These are phyloP conservation scores for Corydoras maculifer DNA, from an alignment of 2,113 vertebrate genomes.

Conservation along the genomic window DNA sequence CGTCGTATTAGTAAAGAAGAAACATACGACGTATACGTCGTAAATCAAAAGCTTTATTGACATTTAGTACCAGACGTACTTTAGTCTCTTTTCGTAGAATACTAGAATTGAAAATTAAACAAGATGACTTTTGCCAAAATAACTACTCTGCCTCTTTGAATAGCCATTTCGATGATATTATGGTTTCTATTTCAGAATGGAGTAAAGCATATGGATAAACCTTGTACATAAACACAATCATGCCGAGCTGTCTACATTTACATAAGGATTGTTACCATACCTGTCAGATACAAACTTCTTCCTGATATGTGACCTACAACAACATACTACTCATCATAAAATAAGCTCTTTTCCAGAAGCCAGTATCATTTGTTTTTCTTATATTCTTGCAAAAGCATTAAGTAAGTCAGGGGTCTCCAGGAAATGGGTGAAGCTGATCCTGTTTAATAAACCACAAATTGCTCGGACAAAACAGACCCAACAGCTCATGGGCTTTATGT, in stretches of 20 bases:
- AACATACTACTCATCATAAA: not conserved
- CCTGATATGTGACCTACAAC: slow-evolving; percentile 7
- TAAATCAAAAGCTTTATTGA: no score
- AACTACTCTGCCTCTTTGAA: not conserved
- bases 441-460: not conserved
- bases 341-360: slow-evolving; percentile 18
- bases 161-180: not conserved
- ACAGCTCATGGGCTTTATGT: slow-evolving; percentile 6
- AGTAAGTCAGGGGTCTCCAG: slow-evolving; percentile 11
- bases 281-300: slow-evolving; percentile 9
- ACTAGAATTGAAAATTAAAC: slow-evolving; percentile 6
- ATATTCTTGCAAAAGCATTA: not conserved
- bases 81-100: not conserved
- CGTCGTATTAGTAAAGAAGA: no score
- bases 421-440: slow-evolving; percentile 10
- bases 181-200: not conserved
- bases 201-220: slow-evolving; percentile 8
- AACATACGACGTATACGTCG: no score
- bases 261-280: not conserved
- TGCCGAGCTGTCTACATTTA: slow-evolving; percentile 1
- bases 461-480: slow-evolving; percentile 16
- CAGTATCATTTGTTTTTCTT: not conserved
- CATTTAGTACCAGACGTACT: not conserved
- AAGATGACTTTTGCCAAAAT: not conserved
- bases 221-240: slow-evolving; percentile 16